Conservation (phyloP, 2,797 vertebrate species). For the Zenarchopterus dispar region DNA sequence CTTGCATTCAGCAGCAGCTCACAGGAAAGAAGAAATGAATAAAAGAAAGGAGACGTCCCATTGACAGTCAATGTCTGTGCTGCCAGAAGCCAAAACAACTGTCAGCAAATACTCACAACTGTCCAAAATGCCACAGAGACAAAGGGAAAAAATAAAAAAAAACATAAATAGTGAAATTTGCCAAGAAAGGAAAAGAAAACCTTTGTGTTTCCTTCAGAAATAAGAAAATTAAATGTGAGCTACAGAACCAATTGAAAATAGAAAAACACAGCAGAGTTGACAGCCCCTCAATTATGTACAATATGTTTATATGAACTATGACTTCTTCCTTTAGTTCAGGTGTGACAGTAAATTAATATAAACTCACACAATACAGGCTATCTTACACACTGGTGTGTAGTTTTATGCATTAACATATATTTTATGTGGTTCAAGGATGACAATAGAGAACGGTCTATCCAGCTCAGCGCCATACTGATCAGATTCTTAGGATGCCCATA, state of each 20-base stretch:
- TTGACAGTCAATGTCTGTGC: conserved; percentile 82
- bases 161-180: conserved; percentile 38
- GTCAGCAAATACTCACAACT: conserved; percentile 79
- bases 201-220: conserved; percentile 27
- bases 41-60: conserved; percentile 84
- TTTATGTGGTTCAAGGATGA: too few relatives aligned
- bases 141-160: conserved; percentile 39
- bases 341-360: conserved; percentile 41
- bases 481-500: too few relatives aligned
- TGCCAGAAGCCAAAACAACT: conserved; percentile 80
- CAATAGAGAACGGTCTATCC: too few relatives aligned
- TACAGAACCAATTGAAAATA: conserved; percentile 7
- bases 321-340: conserved; percentile 16
- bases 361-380: not conserved
- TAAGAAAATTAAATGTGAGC: conserved; percentile 40
- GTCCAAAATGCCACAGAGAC: conserved; percentile 77
- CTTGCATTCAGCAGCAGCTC: conserved; percentile 82
- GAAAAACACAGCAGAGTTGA: not conserved
- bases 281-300: conserved; percentile 34
- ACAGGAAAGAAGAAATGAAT: conserved; percentile 80
- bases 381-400: too few relatives aligned
- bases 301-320: conserved; percentile 20
- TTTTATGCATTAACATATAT: too few relatives aligned
- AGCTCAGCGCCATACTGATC: too few relatives aligned
- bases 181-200: conserved; percentile 17